A percentile compares a stretch with the other conserved stretches of the same genome.
Conservation (phyloP, 2,888 invertebrate species). For the Thera britannica region DNA sequence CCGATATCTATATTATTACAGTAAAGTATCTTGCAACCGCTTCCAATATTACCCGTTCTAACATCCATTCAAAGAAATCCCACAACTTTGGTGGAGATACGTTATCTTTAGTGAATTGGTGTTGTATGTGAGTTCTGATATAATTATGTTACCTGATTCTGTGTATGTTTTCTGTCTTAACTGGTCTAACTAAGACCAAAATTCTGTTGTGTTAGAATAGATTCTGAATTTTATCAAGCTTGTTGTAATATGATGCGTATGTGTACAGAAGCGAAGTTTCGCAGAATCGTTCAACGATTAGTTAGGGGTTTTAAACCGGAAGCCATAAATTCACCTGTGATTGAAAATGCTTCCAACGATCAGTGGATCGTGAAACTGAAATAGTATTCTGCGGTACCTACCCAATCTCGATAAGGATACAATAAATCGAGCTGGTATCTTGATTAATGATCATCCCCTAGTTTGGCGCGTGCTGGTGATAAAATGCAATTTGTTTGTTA, state of each 20-base stretch:
- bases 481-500: too few relatives aligned
- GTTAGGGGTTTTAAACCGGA: slow-evolving; percentile 9
- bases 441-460: slow-evolving; percentile 50
- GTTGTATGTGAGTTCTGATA: too few relatives aligned
- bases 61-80: slow-evolving; percentile 10
- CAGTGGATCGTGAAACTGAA: slow-evolving; percentile 45
- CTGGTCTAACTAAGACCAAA: background rate
- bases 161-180: background rate
- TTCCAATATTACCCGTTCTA: slow-evolving; percentile 31
- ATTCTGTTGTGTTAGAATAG: background rate
- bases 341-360: slow-evolving; percentile 50
- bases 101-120: too few relatives aligned
- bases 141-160: background rate
- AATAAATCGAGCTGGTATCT: slow-evolving; percentile 60
- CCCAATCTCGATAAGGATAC: slow-evolving; percentile 44
- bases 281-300: background rate
- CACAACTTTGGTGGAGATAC: background rate
- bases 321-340: slow-evolving; percentile 45
- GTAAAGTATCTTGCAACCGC: slow-evolving; percentile 15
- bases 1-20: slow-evolving; percentile 11
- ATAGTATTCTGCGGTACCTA: slow-evolving; percentile 22
- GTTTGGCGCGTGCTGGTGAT: slow-evolving; percentile 5
- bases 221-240: background rate
- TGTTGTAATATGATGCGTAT: background rate
- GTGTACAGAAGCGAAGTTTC: background rate